These are phyloP conservation scores for Lagopus leucura DNA, from an alignment of 2,113 vertebrate genomes.

Conservation along the genomic window DNA sequence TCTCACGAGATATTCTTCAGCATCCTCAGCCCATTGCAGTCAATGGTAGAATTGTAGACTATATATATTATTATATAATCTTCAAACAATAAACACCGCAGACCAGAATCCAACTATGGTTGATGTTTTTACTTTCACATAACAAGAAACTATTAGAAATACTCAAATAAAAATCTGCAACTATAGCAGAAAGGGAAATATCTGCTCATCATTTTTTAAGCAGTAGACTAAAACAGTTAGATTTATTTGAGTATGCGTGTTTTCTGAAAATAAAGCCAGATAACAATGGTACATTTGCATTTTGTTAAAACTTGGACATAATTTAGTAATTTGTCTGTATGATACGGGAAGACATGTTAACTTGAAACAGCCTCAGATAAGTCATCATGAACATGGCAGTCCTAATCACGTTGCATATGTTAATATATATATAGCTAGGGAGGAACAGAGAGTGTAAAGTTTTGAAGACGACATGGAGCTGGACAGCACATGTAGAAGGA, in stretches of 20 bases:
- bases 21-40: not conserved
- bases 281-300: not conserved
- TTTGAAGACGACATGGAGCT: too few species aligned
- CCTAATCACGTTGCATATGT: too few species aligned
- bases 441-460: too few species aligned
- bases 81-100: not conserved
- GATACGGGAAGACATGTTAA: not conserved
- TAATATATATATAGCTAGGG: too few species aligned
- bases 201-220: not conserved
- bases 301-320: not conserved
- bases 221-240: not conserved
- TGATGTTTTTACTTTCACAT: not conserved
- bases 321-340: not conserved
- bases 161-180: too few species aligned
- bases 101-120: not conserved
- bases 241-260: not conserved
- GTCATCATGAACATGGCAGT: too few species aligned
- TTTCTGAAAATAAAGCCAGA: not conserved
- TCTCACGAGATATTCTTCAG: not conserved
- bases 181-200: not conserved
- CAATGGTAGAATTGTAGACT: not conserved
- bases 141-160: too few species aligned
- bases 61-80: not conserved
- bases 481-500: too few species aligned
- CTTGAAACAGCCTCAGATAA: too few species aligned